Conservation (phyloP, 1,140 invertebrate genomes). For the Euwallacea fornicatus region DNA sequence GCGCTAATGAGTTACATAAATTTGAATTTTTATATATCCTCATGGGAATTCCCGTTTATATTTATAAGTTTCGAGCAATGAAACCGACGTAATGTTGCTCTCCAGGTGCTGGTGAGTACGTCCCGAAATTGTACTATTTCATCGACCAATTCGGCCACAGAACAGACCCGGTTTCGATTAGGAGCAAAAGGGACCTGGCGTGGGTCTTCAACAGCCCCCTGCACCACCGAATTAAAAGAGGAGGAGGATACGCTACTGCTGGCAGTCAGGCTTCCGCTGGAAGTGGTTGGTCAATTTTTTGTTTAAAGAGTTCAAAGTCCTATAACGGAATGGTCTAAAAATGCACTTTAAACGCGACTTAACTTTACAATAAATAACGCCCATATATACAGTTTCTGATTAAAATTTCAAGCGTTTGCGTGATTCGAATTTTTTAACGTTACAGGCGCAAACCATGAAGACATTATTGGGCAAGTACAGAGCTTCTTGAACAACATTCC, state of each 20-base stretch:
- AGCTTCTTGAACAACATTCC: constrained; percentile 22
- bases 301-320: no score
- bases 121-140: constrained; percentile 48
- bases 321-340: no score
- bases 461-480: constrained; percentile 17
- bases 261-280: constrained; percentile 7
- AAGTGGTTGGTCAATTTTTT: constrained; percentile 3
- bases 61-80: neutral
- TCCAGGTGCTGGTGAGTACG: constrained; percentile 45
- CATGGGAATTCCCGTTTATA: neutral
- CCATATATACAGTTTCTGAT: no score
- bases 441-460: neutral
- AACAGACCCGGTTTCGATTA: constrained; percentile 44
- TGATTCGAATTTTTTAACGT: no score
- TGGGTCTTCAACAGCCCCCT: constrained; percentile 2
- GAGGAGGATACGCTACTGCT: constrained; percentile 24
- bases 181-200: constrained; percentile 43
- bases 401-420: no score
- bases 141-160: constrained; percentile 45
- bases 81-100: constrained; percentile 7
- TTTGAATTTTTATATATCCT: constrained; percentile 1
- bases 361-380: no score
- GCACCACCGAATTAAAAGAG: constrained; percentile 39
- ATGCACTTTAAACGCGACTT: no score
- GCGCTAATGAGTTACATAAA: neutral